These are phyloP conservation scores for Patiria miniata DNA, from an alignment of 35 echinoderm and acorn worm species.

Conservation along the genomic window DNA sequence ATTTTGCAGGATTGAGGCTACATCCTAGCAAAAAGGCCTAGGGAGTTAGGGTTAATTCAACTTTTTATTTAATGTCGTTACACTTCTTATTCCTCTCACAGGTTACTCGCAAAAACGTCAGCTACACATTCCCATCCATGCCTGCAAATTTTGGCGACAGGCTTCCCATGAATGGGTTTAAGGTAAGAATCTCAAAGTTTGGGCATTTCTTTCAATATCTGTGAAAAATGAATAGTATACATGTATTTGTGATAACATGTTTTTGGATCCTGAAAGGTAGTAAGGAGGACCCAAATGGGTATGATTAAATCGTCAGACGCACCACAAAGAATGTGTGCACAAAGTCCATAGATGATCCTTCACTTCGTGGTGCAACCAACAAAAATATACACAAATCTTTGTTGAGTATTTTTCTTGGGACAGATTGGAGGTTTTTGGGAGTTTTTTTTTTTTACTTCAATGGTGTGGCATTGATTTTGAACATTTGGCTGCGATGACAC, in stretches of 20 bases:
- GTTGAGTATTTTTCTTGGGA: too few species aligned
- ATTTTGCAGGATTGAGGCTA: too few species aligned
- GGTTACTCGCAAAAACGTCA: background rate
- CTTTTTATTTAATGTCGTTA: background rate
- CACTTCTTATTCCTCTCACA: background rate
- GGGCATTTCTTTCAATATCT: background rate
- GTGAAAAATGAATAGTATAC: background rate
- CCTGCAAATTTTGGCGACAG: constrained; percentile 28
- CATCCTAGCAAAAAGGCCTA: too few species aligned
- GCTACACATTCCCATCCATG: constrained; percentile 14
- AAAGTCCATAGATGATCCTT: too few species aligned
- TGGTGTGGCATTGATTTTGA: too few species aligned
- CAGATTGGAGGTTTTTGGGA: too few species aligned
- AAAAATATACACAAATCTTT: too few species aligned
- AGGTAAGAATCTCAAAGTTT: constrained; percentile 6
- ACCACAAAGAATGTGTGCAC: background rate
- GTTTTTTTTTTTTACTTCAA: too few species aligned
- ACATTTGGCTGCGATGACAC: too few species aligned
- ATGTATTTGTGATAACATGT: background rate
- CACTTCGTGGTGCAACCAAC: too few species aligned
- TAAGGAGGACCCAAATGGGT: background rate
- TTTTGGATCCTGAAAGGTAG: background rate
- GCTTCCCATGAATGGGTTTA: background rate
- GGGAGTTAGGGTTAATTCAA: too few species aligned
- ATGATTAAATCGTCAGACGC: background rate